These are phyloP conservation scores for Cylas formicarius DNA, from an alignment of 1,140 invertebrate genomes.

Conservation along the genomic window DNA sequence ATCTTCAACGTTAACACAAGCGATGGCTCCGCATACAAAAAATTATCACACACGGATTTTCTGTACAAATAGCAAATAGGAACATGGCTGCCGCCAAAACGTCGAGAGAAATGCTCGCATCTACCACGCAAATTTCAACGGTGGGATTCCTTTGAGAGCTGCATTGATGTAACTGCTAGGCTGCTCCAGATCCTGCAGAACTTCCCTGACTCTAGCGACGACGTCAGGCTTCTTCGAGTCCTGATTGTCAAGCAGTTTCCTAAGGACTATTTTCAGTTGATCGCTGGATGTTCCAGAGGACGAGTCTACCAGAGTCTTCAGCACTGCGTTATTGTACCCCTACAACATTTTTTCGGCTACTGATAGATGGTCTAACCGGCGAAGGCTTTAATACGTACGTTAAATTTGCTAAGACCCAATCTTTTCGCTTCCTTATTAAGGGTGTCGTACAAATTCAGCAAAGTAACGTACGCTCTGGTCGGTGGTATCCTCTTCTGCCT, in stretches of 20 bases:
- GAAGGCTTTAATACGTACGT: conserved; percentile 32
- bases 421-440: conserved; percentile 51
- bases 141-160: conserved; percentile 44
- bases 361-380: conserved; percentile 9
- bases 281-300: conserved; percentile 44
- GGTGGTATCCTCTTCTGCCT: conserved; percentile 34
- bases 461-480: conserved; percentile 41
- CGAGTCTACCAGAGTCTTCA: conserved; percentile 43
- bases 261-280: conserved; percentile 45
- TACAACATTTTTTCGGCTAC: conserved; percentile 31
- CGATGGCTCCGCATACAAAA: too few relatives aligned
- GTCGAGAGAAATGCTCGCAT: too few relatives aligned
- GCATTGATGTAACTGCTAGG: conserved; percentile 45
- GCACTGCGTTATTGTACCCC: conserved; percentile 47
- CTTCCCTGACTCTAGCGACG: conserved; percentile 45
- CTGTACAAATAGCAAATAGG: too few relatives aligned
- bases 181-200: conserved; percentile 45
- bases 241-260: conserved; percentile 45
- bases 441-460: conserved; percentile 49
- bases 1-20: too few relatives aligned
- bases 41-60: too few relatives aligned
- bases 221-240: conserved; percentile 47
- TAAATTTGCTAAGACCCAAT: conserved; percentile 46
- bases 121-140: conserved; percentile 33
- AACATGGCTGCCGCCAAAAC: too few relatives aligned